A percentile compares a stretch with the other conserved stretches of the same genome.
Conservation (phyloP, 2,797 vertebrate species). For the Sardinella longiceps region DNA sequence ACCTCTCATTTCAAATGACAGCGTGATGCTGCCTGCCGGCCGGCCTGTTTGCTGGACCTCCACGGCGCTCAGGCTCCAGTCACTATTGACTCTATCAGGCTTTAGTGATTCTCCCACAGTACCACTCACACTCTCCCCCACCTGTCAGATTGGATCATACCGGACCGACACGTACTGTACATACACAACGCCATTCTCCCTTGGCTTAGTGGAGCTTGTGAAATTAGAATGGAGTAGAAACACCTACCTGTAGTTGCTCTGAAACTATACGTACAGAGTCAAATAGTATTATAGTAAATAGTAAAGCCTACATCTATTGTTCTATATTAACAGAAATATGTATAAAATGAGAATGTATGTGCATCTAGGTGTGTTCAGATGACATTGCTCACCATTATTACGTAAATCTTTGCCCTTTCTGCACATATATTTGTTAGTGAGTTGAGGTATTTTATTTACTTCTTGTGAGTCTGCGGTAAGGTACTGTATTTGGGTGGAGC, state of each 20-base stretch:
- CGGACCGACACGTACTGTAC: too few relatives aligned
- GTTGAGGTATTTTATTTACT: too few relatives aligned
- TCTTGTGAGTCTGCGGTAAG: not conserved
- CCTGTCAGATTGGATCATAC: not conserved
- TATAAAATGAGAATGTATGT: not conserved
- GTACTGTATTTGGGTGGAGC: constrained; percentile 11
- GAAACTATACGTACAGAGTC: not conserved
- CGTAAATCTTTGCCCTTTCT: not conserved
- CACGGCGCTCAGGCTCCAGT: not conserved
- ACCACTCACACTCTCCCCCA: not conserved
- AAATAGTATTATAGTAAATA: too few relatives aligned
- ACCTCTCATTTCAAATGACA: not conserved
- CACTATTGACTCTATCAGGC: not conserved
- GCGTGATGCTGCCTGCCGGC: not conserved
- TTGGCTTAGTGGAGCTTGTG: not conserved
- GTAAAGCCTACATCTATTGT: too few relatives aligned
- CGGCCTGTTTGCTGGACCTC: not conserved
- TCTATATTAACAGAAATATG: not conserved
- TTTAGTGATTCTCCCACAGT: not conserved
- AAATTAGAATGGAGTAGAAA: not conserved
- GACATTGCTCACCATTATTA: not conserved
- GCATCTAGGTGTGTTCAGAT: not conserved
- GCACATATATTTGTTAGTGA: not conserved
- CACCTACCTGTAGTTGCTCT: not conserved
- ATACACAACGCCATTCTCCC: not conserved